Conservation (phyloP, 2,797 vertebrate species). For the Myripristis jacobus region DNA sequence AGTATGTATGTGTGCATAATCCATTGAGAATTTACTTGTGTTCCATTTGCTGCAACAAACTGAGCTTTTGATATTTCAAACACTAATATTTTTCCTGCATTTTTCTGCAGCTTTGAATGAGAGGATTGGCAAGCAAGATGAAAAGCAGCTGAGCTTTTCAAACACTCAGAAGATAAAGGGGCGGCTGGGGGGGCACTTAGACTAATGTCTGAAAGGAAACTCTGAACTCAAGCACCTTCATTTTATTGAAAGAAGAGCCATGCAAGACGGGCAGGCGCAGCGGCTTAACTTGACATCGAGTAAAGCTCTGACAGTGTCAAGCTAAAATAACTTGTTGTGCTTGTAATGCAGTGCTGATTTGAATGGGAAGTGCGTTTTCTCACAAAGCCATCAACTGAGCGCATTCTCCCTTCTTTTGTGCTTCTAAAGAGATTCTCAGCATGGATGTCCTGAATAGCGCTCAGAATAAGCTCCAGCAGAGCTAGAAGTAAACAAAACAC, state of each 20-base stretch:
- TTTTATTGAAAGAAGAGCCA: slow-evolving; percentile 4
- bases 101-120: not conserved
- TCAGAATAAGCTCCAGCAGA: slow-evolving; percentile 8
- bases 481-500: slow-evolving; percentile 24
- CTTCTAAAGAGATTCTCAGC: slow-evolving; percentile 32
- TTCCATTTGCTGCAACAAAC: slow-evolving; percentile 7
- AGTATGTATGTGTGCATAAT: not conserved
- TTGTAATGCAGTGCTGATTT: slow-evolving; percentile 40
- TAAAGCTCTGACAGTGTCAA: not conserved
- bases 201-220: slow-evolving; percentile 21
- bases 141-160: slow-evolving; percentile 34
- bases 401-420: not conserved
- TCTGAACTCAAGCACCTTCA: slow-evolving; percentile 19
- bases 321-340: slow-evolving; percentile 2
- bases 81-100: slow-evolving; percentile 2
- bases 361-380: slow-evolving; percentile 14
- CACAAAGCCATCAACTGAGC: slow-evolving; percentile 5
- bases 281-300: slow-evolving; percentile 16
- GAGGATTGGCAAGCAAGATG: slow-evolving; percentile 21
- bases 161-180: slow-evolving; percentile 11
- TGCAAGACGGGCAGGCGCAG: not conserved
- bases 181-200: slow-evolving; percentile 21
- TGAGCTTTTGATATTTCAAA: not conserved
- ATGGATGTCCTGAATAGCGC: slow-evolving; percentile 2
- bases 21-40: not conserved